phyloP scores from a whole-genome alignment of 2,888 invertebrate species.

The Tanytarsus gracilentus region DNA sequence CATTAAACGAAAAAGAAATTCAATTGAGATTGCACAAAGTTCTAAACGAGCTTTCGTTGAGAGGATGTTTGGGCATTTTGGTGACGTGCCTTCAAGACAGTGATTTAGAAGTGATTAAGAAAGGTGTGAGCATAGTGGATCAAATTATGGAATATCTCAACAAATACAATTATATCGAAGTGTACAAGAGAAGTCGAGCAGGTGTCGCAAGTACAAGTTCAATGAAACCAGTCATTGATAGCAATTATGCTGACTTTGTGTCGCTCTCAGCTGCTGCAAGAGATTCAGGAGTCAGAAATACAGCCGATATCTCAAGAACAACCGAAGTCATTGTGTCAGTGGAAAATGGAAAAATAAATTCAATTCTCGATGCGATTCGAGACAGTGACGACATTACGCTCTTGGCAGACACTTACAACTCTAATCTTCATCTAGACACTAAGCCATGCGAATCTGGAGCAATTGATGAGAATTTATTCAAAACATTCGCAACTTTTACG shows the following conservation, averaged over 20 bases:
- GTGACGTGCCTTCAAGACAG: slow-evolving; percentile 56
- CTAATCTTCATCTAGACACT: neutral
- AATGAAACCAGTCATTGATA: slow-evolving; percentile 31
- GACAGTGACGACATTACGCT: slow-evolving; percentile 54
- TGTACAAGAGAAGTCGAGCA: slow-evolving; percentile 31
- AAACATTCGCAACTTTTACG: slow-evolving; percentile 41
- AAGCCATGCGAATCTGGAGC: slow-evolving; percentile 44
- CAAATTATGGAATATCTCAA: slow-evolving; percentile 47
- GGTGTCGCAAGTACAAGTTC: neutral
- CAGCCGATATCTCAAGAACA: slow-evolving; percentile 5
- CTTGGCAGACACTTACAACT: slow-evolving; percentile 49
- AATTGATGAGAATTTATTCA: slow-evolving; percentile 39
- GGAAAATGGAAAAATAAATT: slow-evolving; percentile 30
- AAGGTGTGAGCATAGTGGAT: slow-evolving; percentile 49
- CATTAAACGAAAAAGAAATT: slow-evolving; percentile 48
- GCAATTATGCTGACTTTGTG: slow-evolving; percentile 30
- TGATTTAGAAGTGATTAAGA: slow-evolving; percentile 61
- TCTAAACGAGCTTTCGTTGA: slow-evolving; percentile 55
- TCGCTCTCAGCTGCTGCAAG: neutral
- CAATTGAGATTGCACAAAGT: slow-evolving; percentile 51
- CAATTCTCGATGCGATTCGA: slow-evolving; percentile 57
- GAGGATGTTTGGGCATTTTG: slow-evolving; percentile 62
- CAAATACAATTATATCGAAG: slow-evolving; percentile 47
- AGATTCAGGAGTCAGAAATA: slow-evolving; percentile 12
- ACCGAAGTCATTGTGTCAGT: slow-evolving; percentile 31